Evolutionary conservation across 92 coral and sea anemone genomes (phyloP).

Genomic region (Umimayanthus kanabou): DNA sequence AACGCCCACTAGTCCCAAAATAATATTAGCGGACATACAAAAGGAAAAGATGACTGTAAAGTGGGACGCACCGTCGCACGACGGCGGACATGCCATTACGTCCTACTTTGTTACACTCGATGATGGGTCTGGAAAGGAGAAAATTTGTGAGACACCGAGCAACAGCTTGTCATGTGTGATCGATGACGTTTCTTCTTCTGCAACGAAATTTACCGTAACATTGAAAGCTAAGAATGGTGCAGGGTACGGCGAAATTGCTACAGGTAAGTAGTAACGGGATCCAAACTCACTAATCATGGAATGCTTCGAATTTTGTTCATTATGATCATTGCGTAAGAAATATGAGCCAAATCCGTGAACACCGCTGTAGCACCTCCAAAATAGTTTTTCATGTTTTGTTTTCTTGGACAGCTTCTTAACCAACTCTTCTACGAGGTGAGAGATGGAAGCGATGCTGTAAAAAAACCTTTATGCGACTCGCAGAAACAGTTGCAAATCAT

Average conservation of each 20-base stretch:
- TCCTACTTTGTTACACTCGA: neutral
- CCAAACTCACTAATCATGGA: no score
- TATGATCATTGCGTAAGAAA: no score
- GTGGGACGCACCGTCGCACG: neutral
- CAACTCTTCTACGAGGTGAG: no score
- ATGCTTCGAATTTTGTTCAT: no score
- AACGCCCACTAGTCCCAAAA: neutral
- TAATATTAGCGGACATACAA: neutral
- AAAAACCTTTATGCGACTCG: no score
- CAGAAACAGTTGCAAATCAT: no score
- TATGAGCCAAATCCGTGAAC: no score
- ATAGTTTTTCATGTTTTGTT: no score
- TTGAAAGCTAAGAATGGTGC: neutral
- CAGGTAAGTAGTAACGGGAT: neutral
- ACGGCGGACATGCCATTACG: conserved; percentile 2
- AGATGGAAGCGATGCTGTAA: no score
- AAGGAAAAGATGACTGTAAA: neutral
- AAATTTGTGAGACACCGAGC: neutral
- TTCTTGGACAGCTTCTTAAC: no score
- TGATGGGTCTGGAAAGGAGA: neutral
- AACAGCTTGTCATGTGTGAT: neutral
- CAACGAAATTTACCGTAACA: neutral
- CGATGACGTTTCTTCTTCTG: neutral
- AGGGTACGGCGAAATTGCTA: neutral
- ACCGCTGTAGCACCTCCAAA: no score